Percentiles rank a stretch among this genome's conserved stretches.
Evolutionary conservation across 2,888 invertebrate genomes (phyloP).

Genomic region (Amphipoea oculea): DNA sequence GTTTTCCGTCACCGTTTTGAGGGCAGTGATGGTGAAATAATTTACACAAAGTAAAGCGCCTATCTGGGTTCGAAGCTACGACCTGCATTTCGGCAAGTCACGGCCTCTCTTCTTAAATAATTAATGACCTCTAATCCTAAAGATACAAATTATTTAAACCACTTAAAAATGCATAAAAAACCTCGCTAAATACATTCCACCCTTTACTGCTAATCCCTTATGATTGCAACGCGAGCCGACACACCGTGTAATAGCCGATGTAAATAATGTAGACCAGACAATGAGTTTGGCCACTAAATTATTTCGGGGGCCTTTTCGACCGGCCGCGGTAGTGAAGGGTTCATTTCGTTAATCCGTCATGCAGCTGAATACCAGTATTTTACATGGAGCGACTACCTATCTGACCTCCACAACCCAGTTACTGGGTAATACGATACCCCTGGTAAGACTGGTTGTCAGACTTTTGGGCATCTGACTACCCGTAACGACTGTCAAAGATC

Average conservation of each 20-base stretch:
- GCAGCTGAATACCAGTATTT: too few species aligned
- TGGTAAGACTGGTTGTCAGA: too few species aligned
- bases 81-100: too few species aligned
- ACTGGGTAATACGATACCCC: too few species aligned
- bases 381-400: too few species aligned
- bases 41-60: too few species aligned
- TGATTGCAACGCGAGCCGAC: conserved; percentile 26
- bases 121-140: neutral
- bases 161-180: conserved; percentile 2
- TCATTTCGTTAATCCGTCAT: conserved; percentile 36
- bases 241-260: conserved; percentile 54
- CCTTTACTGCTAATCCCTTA: conserved; percentile 34
- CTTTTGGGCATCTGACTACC: too few species aligned
- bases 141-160: conserved; percentile 1
- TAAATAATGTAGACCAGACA: conserved; percentile 54
- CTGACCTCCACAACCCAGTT: too few species aligned
- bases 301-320: conserved; percentile 19
- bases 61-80: too few species aligned
- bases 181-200: conserved; percentile 14
- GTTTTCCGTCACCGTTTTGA: too few species aligned
- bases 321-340: conserved; percentile 34
- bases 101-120: neutral
- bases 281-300: conserved; percentile 37
- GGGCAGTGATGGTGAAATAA: too few species aligned
- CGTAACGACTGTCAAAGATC: too few species aligned